phyloP scores from a whole-genome alignment of 2,797 vertebrate species.

The Falco novaeseelandiae region DNA sequence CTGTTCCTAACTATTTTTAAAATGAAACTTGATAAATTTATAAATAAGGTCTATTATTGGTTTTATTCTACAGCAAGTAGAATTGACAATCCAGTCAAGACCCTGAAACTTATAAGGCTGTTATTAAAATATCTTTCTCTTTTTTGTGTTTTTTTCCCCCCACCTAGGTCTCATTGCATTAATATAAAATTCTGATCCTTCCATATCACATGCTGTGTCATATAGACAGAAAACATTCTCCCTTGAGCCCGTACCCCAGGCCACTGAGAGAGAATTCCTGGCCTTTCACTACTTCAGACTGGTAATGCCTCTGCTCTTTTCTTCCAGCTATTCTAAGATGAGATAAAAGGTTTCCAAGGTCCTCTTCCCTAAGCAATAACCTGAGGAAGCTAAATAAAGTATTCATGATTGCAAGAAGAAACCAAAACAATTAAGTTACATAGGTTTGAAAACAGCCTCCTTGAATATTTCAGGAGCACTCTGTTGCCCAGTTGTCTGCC shows the following conservation, averaged over 20 bases:
- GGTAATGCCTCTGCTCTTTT: neutral
- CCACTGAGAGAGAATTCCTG: neutral
- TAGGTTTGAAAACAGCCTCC: conserved; percentile 16
- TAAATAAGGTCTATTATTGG: neutral
- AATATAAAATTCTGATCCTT: neutral
- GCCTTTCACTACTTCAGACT: neutral
- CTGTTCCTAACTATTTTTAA: neutral
- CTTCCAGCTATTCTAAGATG: neutral
- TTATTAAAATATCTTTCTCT: neutral
- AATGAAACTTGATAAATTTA: neutral
- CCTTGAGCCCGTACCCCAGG: neutral
- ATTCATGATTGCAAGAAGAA: conserved; percentile 62
- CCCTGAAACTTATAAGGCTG: neutral
- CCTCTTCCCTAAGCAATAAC: conserved; percentile 19
- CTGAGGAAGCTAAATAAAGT: conserved; percentile 27
- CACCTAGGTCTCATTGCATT: neutral
- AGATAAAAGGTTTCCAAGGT: neutral
- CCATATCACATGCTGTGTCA: neutral
- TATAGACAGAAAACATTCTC: neutral
- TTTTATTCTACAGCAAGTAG: neutral
- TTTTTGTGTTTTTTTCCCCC: neutral
- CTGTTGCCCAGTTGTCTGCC: conserved; percentile 20
- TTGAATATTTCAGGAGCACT: conserved; percentile 66
- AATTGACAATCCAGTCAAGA: neutral
- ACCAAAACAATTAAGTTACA: conserved; percentile 65